phyloP scores from a whole-genome alignment of 2,888 invertebrate species.

The Adelphocoris suturalis region DNA sequence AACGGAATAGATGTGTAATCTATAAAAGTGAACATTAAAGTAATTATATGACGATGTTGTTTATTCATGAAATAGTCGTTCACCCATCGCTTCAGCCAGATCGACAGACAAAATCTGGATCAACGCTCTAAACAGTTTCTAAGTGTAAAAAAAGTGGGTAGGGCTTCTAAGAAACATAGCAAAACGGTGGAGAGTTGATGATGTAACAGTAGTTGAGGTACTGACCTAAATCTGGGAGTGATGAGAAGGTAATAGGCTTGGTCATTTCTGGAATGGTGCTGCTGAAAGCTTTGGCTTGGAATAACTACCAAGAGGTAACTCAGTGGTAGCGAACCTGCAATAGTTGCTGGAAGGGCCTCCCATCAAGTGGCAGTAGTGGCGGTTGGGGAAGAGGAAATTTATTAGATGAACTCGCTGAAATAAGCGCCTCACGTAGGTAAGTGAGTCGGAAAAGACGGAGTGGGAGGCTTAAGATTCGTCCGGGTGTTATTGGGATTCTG shows the following conservation, averaged over 20 bases:
- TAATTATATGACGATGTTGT: too few relatives aligned
- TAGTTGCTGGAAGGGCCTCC: conserved; percentile 7
- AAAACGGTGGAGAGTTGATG: not conserved
- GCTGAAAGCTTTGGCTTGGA: not conserved
- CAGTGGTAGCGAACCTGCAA: not conserved
- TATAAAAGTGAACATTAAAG: too few relatives aligned
- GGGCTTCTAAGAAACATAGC: not conserved
- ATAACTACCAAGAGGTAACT: conserved; percentile 17
- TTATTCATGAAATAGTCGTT: too few relatives aligned
- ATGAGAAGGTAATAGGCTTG: not conserved
- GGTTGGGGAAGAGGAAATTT: conserved; percentile 8
- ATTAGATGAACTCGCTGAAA: conserved; percentile 30
- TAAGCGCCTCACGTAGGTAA: conserved; percentile 57
- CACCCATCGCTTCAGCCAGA: too few relatives aligned
- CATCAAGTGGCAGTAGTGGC: not conserved
- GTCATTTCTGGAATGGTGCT: not conserved
- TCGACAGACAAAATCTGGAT: too few relatives aligned
- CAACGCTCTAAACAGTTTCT: too few relatives aligned
- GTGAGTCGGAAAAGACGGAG: conserved; percentile 30
- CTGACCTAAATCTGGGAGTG: conserved; percentile 14
- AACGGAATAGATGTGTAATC: too few relatives aligned
- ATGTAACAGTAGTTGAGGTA: not conserved
- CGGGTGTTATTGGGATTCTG: conserved; percentile 40
- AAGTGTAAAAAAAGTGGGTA: not conserved
- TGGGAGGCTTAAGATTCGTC: not conserved